phyloP scores from a whole-genome alignment of 2,888 invertebrate species.

The Cancer borealis region DNA sequence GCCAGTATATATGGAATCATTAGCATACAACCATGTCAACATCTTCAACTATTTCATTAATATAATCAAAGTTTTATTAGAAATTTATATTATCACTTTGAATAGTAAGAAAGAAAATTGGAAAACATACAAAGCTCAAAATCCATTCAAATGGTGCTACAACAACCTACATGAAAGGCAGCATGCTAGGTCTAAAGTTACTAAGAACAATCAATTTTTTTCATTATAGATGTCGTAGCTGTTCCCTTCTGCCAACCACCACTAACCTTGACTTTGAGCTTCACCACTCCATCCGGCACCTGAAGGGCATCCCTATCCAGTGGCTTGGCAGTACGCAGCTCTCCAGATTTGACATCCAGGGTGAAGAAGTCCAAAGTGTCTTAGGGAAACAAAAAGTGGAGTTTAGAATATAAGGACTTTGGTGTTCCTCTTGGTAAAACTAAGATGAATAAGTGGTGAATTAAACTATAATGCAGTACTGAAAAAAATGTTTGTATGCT shows the following conservation, averaged over 20 bases:
- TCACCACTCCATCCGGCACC: conserved; percentile 87
- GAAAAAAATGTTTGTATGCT: background rate
- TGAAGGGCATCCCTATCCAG: conserved; percentile 91
- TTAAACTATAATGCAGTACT: background rate
- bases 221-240: background rate
- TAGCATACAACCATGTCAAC: too few species aligned
- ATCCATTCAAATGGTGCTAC: too few species aligned
- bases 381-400: conserved; percentile 80
- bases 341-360: conserved; percentile 88
- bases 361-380: conserved; percentile 94
- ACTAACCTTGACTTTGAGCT: conserved; percentile 85
- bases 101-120: background rate
- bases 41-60: too few species aligned
- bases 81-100: background rate
- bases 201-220: background rate
- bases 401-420: background rate
- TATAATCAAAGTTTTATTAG: too few species aligned
- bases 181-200: too few species aligned
- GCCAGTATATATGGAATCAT: too few species aligned
- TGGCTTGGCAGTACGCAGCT: conserved; percentile 90
- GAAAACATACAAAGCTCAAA: too few species aligned
- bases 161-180: too few species aligned
- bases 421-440: background rate
- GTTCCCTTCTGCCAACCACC: background rate
- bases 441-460: background rate